Percentiles rank a stretch among this genome's conserved stretches.
These are phyloP conservation scores for Hirtodrosophila histrioides DNA, from an alignment of 2,888 invertebrate species.

Conservation along the genomic window DNA sequence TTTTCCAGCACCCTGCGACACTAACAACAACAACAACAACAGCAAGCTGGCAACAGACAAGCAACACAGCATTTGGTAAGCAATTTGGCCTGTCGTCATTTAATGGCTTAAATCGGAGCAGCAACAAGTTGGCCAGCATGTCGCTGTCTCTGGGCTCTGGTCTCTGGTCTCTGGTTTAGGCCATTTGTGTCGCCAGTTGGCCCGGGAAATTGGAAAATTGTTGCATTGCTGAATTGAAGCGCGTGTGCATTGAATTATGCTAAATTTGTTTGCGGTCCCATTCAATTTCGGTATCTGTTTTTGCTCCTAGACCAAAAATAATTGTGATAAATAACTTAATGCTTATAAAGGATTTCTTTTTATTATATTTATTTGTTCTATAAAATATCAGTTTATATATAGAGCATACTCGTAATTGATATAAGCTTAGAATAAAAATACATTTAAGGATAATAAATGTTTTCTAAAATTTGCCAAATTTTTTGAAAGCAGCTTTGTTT, in stretches of 20 bases:
- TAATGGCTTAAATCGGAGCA: constrained; percentile 54
- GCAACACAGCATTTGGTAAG: constrained; percentile 36
- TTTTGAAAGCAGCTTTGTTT: no score
- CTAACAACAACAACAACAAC: constrained; percentile 43
- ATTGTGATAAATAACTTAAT: background rate
- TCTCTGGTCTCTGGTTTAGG: background rate
- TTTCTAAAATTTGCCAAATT: no score
- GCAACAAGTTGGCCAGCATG: constrained; percentile 40
- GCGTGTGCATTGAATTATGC: constrained; percentile 77
- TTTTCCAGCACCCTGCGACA: constrained; percentile 68
- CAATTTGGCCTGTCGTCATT: constrained; percentile 70
- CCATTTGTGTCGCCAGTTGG: constrained; percentile 48
- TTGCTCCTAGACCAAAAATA: background rate
- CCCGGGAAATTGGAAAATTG: constrained; percentile 51
- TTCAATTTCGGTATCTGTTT: constrained; percentile 29
- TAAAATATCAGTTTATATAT: no score
- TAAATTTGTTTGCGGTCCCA: constrained; percentile 42
- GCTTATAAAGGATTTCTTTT: no score
- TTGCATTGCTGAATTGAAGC: constrained; percentile 56
- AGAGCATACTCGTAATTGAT: no score
- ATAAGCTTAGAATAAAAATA: no score
- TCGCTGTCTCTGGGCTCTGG: constrained; percentile 9
- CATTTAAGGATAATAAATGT: no score
- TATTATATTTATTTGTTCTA: no score
- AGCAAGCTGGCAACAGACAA: constrained; percentile 6